Percentiles rank a stretch among this genome's conserved stretches.
These are phyloP conservation scores for Cephalopterus ornatus DNA, from an alignment of 2,113 vertebrate genomes.

Conservation along the genomic window DNA sequence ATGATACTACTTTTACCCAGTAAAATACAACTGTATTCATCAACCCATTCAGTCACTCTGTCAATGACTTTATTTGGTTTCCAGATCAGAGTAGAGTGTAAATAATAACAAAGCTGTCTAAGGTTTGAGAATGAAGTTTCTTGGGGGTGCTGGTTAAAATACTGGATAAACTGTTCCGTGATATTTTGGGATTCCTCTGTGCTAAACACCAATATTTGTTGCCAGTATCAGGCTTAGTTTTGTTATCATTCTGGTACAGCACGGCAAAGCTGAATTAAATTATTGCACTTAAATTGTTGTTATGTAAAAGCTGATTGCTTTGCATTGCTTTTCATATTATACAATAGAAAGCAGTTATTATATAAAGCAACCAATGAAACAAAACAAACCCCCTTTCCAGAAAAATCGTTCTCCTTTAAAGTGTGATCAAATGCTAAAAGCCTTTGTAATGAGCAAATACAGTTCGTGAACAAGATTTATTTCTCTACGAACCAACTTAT, in stretches of 20 bases:
- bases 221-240: background rate
- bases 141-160: background rate
- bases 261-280: background rate
- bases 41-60: background rate
- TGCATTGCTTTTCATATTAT: background rate
- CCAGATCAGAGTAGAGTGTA: background rate
- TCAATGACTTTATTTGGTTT: background rate
- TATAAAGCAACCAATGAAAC: constrained; percentile 13
- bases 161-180: background rate
- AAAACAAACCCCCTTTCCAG: constrained; percentile 26
- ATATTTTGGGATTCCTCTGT: background rate
- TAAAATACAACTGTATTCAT: background rate
- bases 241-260: background rate
- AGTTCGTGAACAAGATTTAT: constrained; percentile 34
- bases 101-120: background rate
- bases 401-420: constrained; percentile 4
- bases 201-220: background rate
- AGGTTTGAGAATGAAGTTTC: background rate
- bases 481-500: background rate
- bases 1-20: background rate
- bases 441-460: constrained; percentile 20
- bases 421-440: constrained; percentile 14
- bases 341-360: constrained; percentile 34
- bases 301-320: constrained; percentile 4
- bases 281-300: constrained; percentile 33